Conservation (phyloP, 2,888 invertebrate species). For the Galeopsomyia nigrocyanea region DNA sequence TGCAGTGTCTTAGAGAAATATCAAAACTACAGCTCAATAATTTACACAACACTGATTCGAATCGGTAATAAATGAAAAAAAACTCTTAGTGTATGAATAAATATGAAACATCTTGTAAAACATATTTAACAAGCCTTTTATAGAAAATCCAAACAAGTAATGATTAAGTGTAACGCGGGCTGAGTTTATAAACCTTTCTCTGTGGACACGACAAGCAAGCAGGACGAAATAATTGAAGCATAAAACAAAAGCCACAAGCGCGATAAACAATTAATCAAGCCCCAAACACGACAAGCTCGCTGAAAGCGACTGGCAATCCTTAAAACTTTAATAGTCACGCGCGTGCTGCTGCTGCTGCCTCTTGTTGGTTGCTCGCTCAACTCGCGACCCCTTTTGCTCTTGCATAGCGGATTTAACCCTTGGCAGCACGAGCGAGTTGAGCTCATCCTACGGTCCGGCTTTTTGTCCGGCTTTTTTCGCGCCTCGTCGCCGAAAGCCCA, state of each 20-base stretch:
- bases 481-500: constrained; percentile 62
- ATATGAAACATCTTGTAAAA: no score
- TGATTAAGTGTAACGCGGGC: no score
- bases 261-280: constrained; percentile 33
- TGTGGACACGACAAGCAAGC: no score
- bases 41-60: no score
- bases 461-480: constrained; percentile 60
- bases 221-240: no score
- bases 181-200: no score
- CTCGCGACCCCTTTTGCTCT: constrained; percentile 24
- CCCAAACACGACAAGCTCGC: constrained; percentile 12
- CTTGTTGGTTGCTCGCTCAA: neutral
- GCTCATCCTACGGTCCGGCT: constrained; percentile 39
- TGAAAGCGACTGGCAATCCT: constrained; percentile 24
- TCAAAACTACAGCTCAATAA: no score
- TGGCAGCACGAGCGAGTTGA: constrained; percentile 49
- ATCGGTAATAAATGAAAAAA: no score
- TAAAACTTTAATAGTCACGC: constrained; percentile 39
- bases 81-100: no score
- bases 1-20: no score
- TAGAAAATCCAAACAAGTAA: no score
- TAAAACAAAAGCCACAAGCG: constrained; percentile 16
- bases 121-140: no score
- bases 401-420: constrained; percentile 52
- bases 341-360: constrained; percentile 16